phyloP scores from a whole-genome alignment of 2,888 invertebrate genomes.

The Automeris io region DNA sequence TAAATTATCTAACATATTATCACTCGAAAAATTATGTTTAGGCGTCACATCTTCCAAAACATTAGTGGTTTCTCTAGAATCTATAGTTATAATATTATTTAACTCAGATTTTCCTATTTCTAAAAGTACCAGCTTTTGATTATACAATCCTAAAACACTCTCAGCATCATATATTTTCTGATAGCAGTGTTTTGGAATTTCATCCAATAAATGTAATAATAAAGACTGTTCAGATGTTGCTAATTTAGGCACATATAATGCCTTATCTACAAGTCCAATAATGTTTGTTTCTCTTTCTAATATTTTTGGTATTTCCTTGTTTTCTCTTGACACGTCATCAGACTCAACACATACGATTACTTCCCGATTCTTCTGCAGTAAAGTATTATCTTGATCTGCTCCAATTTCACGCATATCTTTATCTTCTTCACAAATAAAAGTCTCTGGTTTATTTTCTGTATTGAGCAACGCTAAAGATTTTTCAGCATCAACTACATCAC shows the following conservation, averaged over 20 bases:
- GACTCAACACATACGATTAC: not conserved
- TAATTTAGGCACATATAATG: not conserved
- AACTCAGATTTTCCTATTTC: too few species aligned
- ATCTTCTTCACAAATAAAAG: not conserved
- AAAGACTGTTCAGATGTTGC: not conserved
- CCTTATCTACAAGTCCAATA: not conserved
- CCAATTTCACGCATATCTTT: not conserved
- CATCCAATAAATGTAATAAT: not conserved
- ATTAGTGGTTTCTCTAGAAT: conserved; percentile 1
- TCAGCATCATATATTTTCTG: conserved; percentile 2
- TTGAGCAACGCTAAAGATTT: conserved; percentile 20
- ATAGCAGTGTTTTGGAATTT: conserved; percentile 1
- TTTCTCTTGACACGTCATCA: not conserved
- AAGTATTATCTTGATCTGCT: not conserved
- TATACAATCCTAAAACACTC: not conserved
- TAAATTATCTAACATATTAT: too few species aligned
- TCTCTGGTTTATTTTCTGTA: not conserved
- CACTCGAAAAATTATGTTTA: conserved; percentile 20
- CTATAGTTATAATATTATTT: too few species aligned
- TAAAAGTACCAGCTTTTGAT: too few species aligned
- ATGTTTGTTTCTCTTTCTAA: too few species aligned
- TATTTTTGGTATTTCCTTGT: too few species aligned
- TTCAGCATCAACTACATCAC: conserved; percentile 43
- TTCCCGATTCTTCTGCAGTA: not conserved
- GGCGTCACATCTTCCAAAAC: conserved; percentile 9